These are phyloP conservation scores for Noturus placidus DNA, from an alignment of 2,113 vertebrate genomes.

Conservation along the genomic window DNA sequence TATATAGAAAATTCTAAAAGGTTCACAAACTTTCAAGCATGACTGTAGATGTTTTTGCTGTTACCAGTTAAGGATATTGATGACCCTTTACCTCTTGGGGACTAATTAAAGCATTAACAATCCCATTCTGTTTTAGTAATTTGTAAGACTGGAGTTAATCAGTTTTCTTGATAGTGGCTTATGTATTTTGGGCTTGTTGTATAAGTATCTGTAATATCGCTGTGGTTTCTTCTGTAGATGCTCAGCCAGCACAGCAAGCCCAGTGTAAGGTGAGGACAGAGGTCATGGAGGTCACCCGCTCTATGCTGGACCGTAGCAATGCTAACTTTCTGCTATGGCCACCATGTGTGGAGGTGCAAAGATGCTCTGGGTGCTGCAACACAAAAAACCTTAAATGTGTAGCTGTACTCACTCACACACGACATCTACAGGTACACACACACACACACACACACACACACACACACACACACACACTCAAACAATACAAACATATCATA, in stretches of 20 bases:
- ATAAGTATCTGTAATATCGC: not conserved
- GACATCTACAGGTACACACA: conserved; percentile 73
- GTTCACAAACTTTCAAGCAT: no score
- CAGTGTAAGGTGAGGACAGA: conserved; percentile 91
- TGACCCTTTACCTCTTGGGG: not conserved
- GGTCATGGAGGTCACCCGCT: conserved; percentile 90
- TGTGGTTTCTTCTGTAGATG: conserved; percentile 60
- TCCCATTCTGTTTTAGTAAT: not conserved
- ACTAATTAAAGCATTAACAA: not conserved
- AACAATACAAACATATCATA: not conserved
- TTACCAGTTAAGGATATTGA: not conserved
- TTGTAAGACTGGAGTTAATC: not conserved
- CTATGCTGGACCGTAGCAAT: conserved; percentile 89
- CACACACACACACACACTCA: conserved; percentile 59
- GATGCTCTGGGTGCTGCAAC: conserved; percentile 97
- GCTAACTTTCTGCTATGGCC: conserved; percentile 95
- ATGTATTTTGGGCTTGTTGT: not conserved
- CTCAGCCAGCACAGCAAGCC: conserved; percentile 84
- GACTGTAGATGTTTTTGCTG: not conserved
- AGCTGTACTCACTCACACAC: conserved; percentile 79
- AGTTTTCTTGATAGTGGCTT: not conserved
- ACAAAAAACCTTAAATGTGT: conserved; percentile 86
- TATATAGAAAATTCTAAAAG: no score
- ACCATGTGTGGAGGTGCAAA: conserved; percentile 93
- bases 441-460: conserved; percentile 72